Base-by-base conservation (phyloP, 2,888 invertebrate species). In the Heterodera filipjevi region DNA sequence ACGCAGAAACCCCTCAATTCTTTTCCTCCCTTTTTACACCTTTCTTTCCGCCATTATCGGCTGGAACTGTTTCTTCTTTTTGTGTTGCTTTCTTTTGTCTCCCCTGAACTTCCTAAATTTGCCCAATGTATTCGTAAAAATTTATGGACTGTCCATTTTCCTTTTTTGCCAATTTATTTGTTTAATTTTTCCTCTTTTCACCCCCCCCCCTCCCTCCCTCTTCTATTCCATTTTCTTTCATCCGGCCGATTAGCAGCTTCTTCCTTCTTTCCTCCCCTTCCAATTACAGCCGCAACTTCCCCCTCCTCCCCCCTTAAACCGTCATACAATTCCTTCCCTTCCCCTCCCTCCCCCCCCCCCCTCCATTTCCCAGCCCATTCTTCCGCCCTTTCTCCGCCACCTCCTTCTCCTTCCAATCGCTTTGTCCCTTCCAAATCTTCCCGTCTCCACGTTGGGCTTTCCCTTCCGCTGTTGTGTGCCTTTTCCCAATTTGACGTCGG, bases 371-470 rank as follows among this genome's bases (percentile, higher is more conserved):
- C 53, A 53, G 27, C 59, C 59, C 59, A 8, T n/a, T 59, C 59
- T 59, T n/a, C 27, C 59, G 8, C 59, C n/a, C n/a, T 59, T n/a
- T 6, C 27, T 59, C 27, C 59, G n/a, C 5, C 59, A 19, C 59
- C n/a, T 27, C 59, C n/a, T 12, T 1, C 5, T 2, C 1, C n/a
- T 19, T 22, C 59, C 59, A 59, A 59, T 59, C 59, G 70, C 35
- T 70, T 71, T 44, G 72, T 46, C 39, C n/a, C 49, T 39, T 49
- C 53, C 72, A 14, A 72, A 53, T 49, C 72, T 72, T 39, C 32
- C 30, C 49, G 35, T 72, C 53, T 44, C 46, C 35, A 46, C 46
- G 19, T 39, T n/a, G 49, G 49, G 49, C 71, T 33, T 27, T 32
- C 49, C 72, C 30, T 49, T n/a, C 35, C 30, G 72, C 49, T 72